These are phyloP conservation scores for Troilus luridus DNA, from an alignment of 2,888 invertebrate species.

Conservation along the genomic window DNA sequence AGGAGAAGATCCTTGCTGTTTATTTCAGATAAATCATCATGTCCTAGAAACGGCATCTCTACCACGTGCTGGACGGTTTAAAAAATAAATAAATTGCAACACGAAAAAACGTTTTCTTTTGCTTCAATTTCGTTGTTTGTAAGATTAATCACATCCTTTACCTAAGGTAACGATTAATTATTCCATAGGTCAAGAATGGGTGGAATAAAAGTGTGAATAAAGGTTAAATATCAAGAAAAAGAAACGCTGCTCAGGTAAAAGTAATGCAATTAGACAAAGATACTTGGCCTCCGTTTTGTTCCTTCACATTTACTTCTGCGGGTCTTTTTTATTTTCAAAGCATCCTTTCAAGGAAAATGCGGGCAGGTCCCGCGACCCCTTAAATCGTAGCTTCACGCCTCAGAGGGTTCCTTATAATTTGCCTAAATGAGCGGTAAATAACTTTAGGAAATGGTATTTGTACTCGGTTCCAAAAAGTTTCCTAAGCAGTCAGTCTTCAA, in stretches of 20 bases:
- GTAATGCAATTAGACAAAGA: slow-evolving; percentile 32
- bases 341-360: slow-evolving; percentile 20
- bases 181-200: neutral
- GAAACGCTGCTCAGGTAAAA: neutral
- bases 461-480: neutral
- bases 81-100: no score
- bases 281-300: slow-evolving; percentile 5
- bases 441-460: slow-evolving; percentile 17
- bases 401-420: neutral
- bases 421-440: slow-evolving; percentile 40
- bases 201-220: no score
- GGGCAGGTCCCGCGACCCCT: neutral
- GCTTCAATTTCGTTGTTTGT: no score
- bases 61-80: no score
- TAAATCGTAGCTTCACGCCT: slow-evolving; percentile 25
- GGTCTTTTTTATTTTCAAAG: neutral
- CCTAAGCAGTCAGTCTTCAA: neutral
- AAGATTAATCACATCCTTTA: neutral
- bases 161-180: neutral
- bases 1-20: no score
- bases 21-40: no score
- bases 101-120: neutral
- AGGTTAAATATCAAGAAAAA: neutral
- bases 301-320: slow-evolving; percentile 25
- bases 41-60: no score